Percentiles rank a stretch among this genome's conserved stretches.
phyloP scores from a whole-genome alignment of 2,888 invertebrate species.

The Iselma pallidipennis region DNA sequence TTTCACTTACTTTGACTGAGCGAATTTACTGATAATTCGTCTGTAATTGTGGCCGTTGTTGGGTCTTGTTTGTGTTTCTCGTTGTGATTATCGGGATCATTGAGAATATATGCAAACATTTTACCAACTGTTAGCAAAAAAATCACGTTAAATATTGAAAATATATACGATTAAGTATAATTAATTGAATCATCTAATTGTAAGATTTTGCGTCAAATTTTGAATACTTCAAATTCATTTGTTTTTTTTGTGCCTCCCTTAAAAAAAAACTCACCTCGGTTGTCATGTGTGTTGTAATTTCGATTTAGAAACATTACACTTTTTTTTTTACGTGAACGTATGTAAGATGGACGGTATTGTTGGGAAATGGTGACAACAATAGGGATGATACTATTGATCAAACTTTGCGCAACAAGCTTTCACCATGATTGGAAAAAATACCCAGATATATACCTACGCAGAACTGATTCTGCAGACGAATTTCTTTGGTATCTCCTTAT shows the following conservation, averaged over 20 bases:
- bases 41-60: too few species aligned
- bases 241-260: constrained; percentile 14
- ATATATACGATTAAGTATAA: too few species aligned
- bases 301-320: constrained; percentile 11
- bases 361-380: not conserved
- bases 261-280: constrained; percentile 13
- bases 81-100: constrained; percentile 37
- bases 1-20: constrained; percentile 9
- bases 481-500: too few species aligned
- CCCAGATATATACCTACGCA: too few species aligned
- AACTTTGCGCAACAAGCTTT: constrained; percentile 5
- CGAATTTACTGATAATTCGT: constrained; percentile 27
- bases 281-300: not conserved
- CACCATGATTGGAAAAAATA: too few species aligned
- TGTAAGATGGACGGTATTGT: too few species aligned
- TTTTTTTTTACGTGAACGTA: too few species aligned
- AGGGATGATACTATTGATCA: constrained; percentile 19
- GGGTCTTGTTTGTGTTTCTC: constrained; percentile 18
- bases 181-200: constrained; percentile 1
- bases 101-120: constrained; percentile 47
- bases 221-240: constrained; percentile 17
- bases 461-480: too few species aligned
- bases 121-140: constrained; percentile 45
- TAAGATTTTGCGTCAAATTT: constrained; percentile 18
- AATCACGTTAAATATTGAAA: too few species aligned